Evolutionary conservation across 2,113 vertebrate genomes (phyloP).

Genomic region (Mastomys natalensis): DNA sequence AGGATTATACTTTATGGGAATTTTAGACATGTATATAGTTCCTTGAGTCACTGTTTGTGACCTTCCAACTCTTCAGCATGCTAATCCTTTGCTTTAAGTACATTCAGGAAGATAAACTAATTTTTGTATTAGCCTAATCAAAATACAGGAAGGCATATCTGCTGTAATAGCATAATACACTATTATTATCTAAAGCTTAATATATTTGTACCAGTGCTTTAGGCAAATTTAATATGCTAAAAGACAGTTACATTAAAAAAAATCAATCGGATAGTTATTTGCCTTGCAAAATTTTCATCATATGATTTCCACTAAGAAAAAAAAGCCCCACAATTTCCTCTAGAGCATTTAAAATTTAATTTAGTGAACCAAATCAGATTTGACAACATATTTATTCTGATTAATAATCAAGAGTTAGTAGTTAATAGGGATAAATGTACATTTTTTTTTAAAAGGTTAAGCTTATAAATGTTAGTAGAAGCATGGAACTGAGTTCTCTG

Average conservation of each 20-base stretch:
- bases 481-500: neutral
- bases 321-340: slow-evolving; percentile 23
- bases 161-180: slow-evolving; percentile 71
- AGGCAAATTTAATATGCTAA: slow-evolving; percentile 74
- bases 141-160: slow-evolving; percentile 73
- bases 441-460: slow-evolving; percentile 32
- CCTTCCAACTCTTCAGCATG: neutral
- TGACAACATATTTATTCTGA: slow-evolving; percentile 61
- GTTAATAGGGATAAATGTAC: slow-evolving; percentile 61
- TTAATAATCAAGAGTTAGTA: slow-evolving; percentile 68
- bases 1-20: neutral
- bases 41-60: neutral
- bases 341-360: slow-evolving; percentile 73
- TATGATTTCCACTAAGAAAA: slow-evolving; percentile 58
- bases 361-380: slow-evolving; percentile 62
- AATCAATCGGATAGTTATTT: slow-evolving; percentile 72
- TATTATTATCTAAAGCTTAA: slow-evolving; percentile 73
- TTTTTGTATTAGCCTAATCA: slow-evolving; percentile 73
- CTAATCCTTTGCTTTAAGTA: slow-evolving; percentile 56
- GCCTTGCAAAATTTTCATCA: slow-evolving; percentile 71
- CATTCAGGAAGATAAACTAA: slow-evolving; percentile 69
- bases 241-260: slow-evolving; percentile 70
- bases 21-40: neutral
- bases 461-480: neutral
- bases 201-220: slow-evolving; percentile 71